phyloP scores from a whole-genome alignment of 1,140 invertebrate species.

The Heliothis virescens region DNA sequence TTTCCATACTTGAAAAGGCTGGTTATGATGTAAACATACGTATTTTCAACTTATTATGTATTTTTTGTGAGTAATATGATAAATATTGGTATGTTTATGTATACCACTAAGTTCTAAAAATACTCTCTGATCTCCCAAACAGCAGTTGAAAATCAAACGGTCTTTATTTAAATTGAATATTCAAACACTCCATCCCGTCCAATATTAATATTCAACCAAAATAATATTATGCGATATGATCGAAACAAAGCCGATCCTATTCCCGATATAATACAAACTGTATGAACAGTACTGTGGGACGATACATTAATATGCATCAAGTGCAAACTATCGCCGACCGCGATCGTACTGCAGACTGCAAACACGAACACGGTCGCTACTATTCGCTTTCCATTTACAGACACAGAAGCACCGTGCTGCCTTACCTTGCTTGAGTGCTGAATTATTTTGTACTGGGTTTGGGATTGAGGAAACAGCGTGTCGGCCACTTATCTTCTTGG shows the following conservation, averaged over 20 bases:
- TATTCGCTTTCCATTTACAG: constrained; percentile 31
- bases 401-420: constrained; percentile 22
- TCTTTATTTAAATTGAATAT: neutral
- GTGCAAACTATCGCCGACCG: constrained; percentile 60
- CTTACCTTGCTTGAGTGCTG: constrained; percentile 19
- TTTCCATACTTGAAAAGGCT: no score
- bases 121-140: neutral
- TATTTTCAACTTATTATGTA: no score
- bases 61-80: no score
- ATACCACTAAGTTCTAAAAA: no score
- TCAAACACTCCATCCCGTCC: neutral
- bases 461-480: constrained; percentile 42
- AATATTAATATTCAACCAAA: constrained; percentile 38
- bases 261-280: constrained; percentile 47
- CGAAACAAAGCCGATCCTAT: constrained; percentile 42
- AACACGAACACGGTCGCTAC: constrained; percentile 49
- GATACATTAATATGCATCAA: constrained; percentile 66
- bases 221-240: constrained; percentile 35
- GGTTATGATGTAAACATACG: no score
- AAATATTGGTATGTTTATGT: no score
- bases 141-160: neutral
- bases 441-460: constrained; percentile 38
- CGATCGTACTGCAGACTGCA: constrained; percentile 49
- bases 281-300: constrained; percentile 49
- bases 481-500: constrained; percentile 38